phyloP scores from a whole-genome alignment of 92 coral and sea anemone genomes.

The Palythoa heliodiscus region DNA sequence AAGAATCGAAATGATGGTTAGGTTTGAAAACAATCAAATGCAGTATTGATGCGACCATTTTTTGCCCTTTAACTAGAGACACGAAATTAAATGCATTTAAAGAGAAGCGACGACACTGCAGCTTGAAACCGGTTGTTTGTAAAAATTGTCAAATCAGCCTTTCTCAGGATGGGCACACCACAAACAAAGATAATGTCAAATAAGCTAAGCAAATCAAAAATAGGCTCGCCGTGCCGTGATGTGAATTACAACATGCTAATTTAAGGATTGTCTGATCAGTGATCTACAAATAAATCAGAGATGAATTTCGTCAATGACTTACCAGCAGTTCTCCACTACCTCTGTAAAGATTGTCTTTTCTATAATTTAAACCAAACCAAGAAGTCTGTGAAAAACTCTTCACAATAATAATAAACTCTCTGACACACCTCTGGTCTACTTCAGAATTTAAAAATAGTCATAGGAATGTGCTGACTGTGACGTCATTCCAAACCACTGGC shows the following conservation, averaged over 20 bases:
- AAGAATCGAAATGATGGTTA: background rate
- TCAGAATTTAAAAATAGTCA: conserved; percentile 7
- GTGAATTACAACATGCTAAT: background rate
- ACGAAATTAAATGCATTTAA: background rate
- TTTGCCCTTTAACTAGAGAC: background rate
- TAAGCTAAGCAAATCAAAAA: background rate
- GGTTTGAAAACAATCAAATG: background rate
- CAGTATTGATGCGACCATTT: background rate
- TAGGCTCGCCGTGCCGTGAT: background rate
- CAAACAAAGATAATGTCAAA: no score
- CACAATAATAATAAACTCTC: background rate
- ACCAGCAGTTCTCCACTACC: background rate
- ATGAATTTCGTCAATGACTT: background rate
- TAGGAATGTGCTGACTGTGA: background rate
- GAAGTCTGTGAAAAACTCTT: background rate
- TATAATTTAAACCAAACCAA: background rate
- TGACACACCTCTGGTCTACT: conserved; percentile 9
- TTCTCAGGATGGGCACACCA: background rate
- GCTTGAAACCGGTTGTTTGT: background rate
- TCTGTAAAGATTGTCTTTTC: background rate
- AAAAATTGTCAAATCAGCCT: background rate
- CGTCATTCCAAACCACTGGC: background rate
- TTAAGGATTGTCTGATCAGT: background rate
- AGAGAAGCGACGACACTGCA: background rate
- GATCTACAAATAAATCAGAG: background rate